Conservation (phyloP, 2,797 vertebrate genomes). For the Acomys russatus region DNA sequence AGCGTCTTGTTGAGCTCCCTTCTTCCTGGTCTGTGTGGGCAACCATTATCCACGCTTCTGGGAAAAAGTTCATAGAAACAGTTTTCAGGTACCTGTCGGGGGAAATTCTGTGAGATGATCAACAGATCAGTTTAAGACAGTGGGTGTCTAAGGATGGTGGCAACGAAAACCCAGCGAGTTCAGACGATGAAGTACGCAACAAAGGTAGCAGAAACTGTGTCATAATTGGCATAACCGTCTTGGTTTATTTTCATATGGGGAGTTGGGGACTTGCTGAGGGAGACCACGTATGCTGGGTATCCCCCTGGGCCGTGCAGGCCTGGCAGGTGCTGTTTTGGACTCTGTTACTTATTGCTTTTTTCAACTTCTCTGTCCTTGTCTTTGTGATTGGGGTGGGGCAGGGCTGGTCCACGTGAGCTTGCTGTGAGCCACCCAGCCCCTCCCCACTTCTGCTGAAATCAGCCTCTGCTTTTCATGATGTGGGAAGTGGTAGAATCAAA, state of each 20-base stretch:
- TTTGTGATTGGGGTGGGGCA: neutral
- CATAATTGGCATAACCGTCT: neutral
- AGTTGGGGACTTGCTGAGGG: neutral
- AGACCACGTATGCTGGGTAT: neutral
- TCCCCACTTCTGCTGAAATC: conserved; percentile 78
- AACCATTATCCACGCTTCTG: neutral
- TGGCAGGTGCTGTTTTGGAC: neutral
- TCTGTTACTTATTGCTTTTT: neutral
- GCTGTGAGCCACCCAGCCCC: conserved; percentile 59
- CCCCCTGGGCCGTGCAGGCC: neutral
- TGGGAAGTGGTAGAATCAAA: conserved; percentile 85
- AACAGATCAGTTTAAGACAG: neutral
- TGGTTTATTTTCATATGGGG: neutral
- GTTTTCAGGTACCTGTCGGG: conserved; percentile 21
- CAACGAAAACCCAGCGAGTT: neutral
- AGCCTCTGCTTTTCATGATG: conserved; percentile 85
- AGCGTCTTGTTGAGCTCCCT: conserved; percentile 27
- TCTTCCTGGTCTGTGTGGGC: conserved; percentile 8
- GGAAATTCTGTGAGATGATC: neutral
- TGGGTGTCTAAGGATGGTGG: neutral
- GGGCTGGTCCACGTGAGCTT: conserved; percentile 12
- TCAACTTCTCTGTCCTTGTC: neutral
- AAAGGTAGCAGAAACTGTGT: neutral
- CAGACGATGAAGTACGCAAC: neutral
- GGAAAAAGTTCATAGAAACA: neutral